phyloP scores from a whole-genome alignment of 64 coral and sea anemone genomes.

The Montipora capricornis region DNA sequence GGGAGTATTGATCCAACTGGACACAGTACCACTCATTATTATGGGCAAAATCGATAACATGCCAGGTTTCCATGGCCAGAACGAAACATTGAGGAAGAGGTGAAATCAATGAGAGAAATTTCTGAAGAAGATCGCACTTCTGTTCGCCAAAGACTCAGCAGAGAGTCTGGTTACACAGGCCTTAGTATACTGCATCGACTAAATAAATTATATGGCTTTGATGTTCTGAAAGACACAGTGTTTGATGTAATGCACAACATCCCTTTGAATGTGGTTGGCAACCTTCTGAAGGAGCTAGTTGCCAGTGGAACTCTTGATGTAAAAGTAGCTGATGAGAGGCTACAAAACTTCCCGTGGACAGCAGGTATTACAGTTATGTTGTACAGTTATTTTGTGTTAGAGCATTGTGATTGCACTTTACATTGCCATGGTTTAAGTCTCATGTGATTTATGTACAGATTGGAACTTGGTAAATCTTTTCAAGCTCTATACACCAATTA shows the following conservation, averaged over 20 bases:
- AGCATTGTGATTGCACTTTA: no score
- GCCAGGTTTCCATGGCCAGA: slow-evolving; percentile 22
- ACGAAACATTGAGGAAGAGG: background rate
- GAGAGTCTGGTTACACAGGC: slow-evolving; percentile 43
- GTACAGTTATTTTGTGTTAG: background rate
- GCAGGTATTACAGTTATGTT: background rate
- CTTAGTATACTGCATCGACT: slow-evolving; percentile 34
- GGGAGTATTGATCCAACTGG: slow-evolving; percentile 8
- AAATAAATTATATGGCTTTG: slow-evolving; percentile 45
- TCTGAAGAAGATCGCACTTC: slow-evolving; percentile 12
- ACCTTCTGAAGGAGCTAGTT: background rate
- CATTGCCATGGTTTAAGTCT: no score
- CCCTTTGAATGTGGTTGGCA: slow-evolving; percentile 35
- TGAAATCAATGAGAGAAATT: background rate
- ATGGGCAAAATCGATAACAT: slow-evolving; percentile 38
- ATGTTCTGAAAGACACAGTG: slow-evolving; percentile 17
- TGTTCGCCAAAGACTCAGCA: background rate
- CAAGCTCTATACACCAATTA: no score
- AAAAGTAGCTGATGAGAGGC: background rate
- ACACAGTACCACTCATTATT: background rate
- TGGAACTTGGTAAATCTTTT: no score
- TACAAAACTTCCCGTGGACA: background rate
- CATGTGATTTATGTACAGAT: no score
- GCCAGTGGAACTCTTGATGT: background rate
- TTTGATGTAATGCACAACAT: slow-evolving; percentile 49